A percentile compares a stretch with the other conserved stretches of the same genome.
Evolutionary conservation across 1,140 invertebrate genomes (phyloP).

Genomic region (honey bee (Apis mellifera)): DNA sequence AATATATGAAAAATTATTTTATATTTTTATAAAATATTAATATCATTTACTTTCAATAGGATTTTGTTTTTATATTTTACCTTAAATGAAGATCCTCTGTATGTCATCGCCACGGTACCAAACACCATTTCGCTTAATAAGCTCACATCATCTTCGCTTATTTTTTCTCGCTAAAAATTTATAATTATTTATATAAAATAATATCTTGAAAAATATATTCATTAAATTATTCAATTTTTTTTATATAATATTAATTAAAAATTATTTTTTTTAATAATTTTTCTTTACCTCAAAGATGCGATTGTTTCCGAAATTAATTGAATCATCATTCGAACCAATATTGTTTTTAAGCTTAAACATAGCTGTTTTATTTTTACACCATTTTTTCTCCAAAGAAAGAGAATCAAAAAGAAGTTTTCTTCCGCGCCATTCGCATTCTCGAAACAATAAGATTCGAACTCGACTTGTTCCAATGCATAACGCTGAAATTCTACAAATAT

Average conservation of each 20-base stretch:
- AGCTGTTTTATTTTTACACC: constrained; percentile 42
- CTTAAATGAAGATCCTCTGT: constrained; percentile 91
- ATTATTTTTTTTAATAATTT: not conserved
- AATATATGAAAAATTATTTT: not conserved
- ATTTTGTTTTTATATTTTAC: constrained; percentile 72
- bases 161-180: constrained; percentile 67
- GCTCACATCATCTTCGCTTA: constrained; percentile 85
- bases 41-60: not conserved
- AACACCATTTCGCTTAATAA: constrained; percentile 94
- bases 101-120: constrained; percentile 93
- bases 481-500: constrained; percentile 30
- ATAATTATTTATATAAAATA: not conserved
- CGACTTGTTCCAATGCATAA: constrained; percentile 83
- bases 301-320: constrained; percentile 16
- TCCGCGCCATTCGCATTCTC: constrained; percentile 91
- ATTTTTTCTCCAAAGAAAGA: constrained; percentile 80
- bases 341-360: constrained; percentile 46
- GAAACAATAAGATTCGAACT: constrained; percentile 90
- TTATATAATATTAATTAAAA: not conserved
- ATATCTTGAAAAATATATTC: not conserved
- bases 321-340: not conserved
- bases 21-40: no score
- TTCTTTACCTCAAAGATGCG: constrained; percentile 41
- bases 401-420: constrained; percentile 93
- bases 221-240: not conserved